These are phyloP conservation scores for Brienomyrus brachyistius DNA, from an alignment of 2,113 vertebrate species.

Conservation along the genomic window DNA sequence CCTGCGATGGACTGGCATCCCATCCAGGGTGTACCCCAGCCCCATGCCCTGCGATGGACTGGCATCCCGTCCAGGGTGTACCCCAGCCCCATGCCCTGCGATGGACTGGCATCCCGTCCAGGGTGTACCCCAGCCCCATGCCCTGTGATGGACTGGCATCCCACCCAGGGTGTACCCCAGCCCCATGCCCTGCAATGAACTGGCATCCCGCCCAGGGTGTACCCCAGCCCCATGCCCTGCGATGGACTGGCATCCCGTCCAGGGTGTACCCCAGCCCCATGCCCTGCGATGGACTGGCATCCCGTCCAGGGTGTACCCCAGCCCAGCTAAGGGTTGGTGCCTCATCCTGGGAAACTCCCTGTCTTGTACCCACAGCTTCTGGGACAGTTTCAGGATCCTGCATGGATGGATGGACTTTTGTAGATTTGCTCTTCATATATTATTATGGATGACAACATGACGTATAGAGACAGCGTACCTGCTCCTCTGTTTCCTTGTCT, in stretches of 20 bases:
- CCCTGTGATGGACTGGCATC: not conserved
- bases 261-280: not conserved
- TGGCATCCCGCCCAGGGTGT: not conserved
- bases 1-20: not conserved
- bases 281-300: not conserved
- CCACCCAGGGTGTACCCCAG: not conserved
- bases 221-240: too few species aligned
- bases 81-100: too few species aligned
- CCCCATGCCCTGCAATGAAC: too few species aligned
- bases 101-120: not conserved
- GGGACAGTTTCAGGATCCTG: not conserved
- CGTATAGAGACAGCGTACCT: not conserved
- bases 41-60: too few species aligned
- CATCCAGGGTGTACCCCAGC: not conserved
- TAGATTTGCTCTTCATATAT: not conserved
- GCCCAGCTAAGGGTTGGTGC: too few species aligned
- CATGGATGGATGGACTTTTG: not conserved
- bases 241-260: too few species aligned
- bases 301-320: not conserved
- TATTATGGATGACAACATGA: not conserved
- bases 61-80: not conserved
- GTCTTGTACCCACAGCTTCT: not conserved
- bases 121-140: not conserved
- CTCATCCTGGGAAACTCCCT: not conserved
- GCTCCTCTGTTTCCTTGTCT: not conserved